phyloP scores from a whole-genome alignment of 2,797 vertebrate species.

The Sebastes miniatus region DNA sequence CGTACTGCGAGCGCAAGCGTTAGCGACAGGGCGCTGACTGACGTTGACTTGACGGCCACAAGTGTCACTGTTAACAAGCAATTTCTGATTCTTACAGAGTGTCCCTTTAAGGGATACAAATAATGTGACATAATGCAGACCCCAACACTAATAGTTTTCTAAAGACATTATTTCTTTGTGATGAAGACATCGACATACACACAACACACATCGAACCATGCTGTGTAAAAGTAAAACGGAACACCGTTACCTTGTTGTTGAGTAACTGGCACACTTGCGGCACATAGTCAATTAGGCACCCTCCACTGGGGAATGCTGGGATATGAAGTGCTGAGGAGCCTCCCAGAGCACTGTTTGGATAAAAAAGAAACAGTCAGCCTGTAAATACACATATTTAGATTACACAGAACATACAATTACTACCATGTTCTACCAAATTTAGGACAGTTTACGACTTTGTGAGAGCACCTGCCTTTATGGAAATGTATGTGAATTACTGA shows the following conservation, averaged over 20 bases:
- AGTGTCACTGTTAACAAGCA: no score
- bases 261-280: constrained; percentile 98
- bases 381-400: neutral
- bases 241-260: constrained; percentile 91
- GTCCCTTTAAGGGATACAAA: neutral
- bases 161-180: neutral
- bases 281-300: constrained; percentile 98
- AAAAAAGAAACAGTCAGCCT: neutral
- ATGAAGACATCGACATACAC: neutral
- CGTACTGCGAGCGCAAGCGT: no score
- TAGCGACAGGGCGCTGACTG: no score
- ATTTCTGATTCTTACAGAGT: no score
- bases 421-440: neutral
- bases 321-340: constrained; percentile 97
- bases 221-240: neutral
- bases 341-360: constrained; percentile 89
- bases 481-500: neutral
- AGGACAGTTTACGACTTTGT: neutral
- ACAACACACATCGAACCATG: neutral
- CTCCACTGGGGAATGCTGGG: constrained; percentile 94
- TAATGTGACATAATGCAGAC: neutral
- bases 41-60: no score
- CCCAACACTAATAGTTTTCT: no score
- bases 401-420: neutral
- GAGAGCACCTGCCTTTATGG: neutral